A percentile compares a stretch with the other conserved stretches of the same genome.
Conservation (phyloP, 2,888 invertebrate species). For the Leptinotarsa peninsularis region DNA sequence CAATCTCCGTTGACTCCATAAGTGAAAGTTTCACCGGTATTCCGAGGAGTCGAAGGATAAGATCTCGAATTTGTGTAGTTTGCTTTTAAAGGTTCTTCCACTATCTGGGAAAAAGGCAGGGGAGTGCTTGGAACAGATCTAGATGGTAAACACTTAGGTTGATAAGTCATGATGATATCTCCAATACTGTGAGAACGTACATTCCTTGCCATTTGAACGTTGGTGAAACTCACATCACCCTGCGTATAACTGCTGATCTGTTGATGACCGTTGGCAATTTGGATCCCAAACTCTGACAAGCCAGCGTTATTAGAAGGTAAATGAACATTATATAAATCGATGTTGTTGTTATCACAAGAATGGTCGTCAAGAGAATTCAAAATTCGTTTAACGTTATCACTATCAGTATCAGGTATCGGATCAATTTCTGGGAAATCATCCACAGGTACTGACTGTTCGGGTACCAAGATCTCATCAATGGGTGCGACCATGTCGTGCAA, state of each 20-base stretch:
- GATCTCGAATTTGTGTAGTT: constrained; percentile 72
- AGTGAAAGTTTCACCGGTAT: constrained; percentile 62
- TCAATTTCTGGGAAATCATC: constrained; percentile 78
- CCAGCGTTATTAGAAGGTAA: constrained; percentile 50
- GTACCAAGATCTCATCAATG: constrained; percentile 32
- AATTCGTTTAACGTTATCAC: constrained; percentile 76
- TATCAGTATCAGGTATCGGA: constrained; percentile 71
- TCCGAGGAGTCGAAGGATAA: constrained; percentile 80
- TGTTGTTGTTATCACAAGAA: constrained; percentile 60
- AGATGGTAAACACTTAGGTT: constrained; percentile 65
- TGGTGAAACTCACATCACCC: constrained; percentile 22
- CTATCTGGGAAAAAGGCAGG: constrained; percentile 63
- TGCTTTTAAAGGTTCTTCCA: constrained; percentile 63
- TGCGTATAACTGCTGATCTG: constrained; percentile 32
- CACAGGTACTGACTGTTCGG: constrained; percentile 23
- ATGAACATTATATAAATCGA: constrained; percentile 53
- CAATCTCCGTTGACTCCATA: constrained; percentile 63
- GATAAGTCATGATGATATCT: background rate
- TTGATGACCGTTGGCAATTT: constrained; percentile 22
- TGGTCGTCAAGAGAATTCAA: constrained; percentile 72
- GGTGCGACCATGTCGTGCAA: constrained; percentile 51
- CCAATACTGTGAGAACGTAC: constrained; percentile 55
- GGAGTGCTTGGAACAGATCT: constrained; percentile 80
- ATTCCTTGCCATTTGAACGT: constrained; percentile 33
- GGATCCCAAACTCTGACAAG: constrained; percentile 53